These are phyloP conservation scores for Crax fasciolata DNA, from an alignment of 2,797 vertebrate genomes.

Conservation along the genomic window DNA sequence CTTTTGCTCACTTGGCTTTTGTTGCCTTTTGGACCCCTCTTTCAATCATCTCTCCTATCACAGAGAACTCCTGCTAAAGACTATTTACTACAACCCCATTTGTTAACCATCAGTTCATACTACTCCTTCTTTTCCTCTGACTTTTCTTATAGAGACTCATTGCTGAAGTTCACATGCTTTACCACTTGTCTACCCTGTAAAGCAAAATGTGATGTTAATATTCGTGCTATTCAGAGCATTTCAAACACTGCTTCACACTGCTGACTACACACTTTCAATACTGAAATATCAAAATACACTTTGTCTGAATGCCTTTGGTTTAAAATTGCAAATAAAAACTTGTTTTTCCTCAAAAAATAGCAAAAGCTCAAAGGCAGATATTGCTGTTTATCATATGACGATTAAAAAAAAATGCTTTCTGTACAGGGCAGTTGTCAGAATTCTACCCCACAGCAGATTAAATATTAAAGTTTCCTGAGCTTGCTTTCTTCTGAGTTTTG, in stretches of 20 bases:
- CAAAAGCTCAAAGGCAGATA: neutral
- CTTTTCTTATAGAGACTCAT: neutral
- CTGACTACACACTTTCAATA: neutral
- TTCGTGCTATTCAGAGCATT: neutral
- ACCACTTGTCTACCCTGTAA: neutral
- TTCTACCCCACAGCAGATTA: neutral
- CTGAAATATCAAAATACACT: neutral
- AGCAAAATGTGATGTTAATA: neutral
- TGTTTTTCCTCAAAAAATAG: neutral
- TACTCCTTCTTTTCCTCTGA: neutral
- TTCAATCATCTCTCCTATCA: neutral
- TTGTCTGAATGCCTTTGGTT: neutral
- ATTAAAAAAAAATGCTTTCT: neutral
- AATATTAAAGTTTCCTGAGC: neutral
- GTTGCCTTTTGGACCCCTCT: neutral
- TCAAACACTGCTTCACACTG: neutral
- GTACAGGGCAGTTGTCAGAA: neutral
- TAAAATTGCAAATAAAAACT: neutral
- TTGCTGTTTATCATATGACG: neutral
- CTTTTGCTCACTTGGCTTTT: neutral
- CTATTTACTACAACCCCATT: neutral
- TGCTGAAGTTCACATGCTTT: neutral
- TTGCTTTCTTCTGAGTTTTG: neutral
- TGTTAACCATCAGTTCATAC: neutral
- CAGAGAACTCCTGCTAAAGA: neutral